Percentiles rank a stretch among this genome's conserved stretches.
Evolutionary conservation across 2,113 vertebrate genomes (phyloP).

Genomic region (Cochlearius cochlearius): DNA sequence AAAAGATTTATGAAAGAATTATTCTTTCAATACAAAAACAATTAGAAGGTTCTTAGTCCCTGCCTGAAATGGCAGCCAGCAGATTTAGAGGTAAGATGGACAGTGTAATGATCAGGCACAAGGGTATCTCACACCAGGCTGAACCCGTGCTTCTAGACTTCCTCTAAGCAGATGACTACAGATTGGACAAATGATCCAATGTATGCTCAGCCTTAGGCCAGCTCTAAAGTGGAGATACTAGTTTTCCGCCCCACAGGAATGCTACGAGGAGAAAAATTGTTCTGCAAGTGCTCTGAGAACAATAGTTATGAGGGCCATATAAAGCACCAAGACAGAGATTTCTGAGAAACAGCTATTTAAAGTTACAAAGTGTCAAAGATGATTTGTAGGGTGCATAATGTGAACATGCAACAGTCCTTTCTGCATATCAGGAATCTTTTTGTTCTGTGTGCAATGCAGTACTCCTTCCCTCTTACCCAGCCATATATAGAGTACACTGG

Average conservation of each 20-base stretch:
- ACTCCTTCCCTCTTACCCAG: not conserved
- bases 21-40: not conserved
- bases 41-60: not conserved
- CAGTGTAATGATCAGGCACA: not conserved
- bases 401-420: not conserved
- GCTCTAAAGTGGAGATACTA: not conserved
- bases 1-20: not conserved
- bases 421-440: not conserved
- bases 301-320: not conserved
- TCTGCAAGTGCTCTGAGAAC: not conserved
- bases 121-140: not conserved
- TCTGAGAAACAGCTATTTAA: not conserved
- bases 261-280: not conserved
- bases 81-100: not conserved
- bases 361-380: not conserved
- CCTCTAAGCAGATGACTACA: too few species aligned
- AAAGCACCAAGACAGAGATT: not conserved
- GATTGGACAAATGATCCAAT: not conserved
- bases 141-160: not conserved
- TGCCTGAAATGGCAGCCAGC: not conserved
- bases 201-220: not conserved
- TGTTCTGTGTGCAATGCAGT: not conserved
- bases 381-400: not conserved
- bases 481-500: not conserved
- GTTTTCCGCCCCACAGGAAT: not conserved